Conservation (phyloP, 2,113 vertebrate species). For the Phocoena phocoena region DNA sequence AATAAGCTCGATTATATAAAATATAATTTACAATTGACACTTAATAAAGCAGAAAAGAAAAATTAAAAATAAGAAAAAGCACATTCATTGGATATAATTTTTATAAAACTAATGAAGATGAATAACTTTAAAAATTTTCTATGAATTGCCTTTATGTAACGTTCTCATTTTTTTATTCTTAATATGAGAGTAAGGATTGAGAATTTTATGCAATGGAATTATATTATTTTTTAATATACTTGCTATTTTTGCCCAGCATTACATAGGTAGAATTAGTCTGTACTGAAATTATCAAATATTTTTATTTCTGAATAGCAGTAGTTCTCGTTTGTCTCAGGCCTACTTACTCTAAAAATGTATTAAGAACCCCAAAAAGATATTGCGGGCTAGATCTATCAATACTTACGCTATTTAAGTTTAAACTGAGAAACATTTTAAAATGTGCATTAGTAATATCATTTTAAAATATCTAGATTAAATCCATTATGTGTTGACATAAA, state of each 20-base stretch:
- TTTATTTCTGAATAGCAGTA: not conserved
- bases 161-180: not conserved
- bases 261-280: not conserved
- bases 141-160: not conserved
- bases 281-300: not conserved
- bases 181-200: not conserved
- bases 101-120: not conserved
- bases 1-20: not conserved
- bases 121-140: not conserved
- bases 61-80: not conserved
- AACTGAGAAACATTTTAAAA: not conserved
- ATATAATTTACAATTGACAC: not conserved
- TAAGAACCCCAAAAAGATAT: not conserved
- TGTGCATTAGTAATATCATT: not conserved
- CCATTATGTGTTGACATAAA: not conserved
- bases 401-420: not conserved
- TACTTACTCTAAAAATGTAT: not conserved
- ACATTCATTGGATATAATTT: not conserved
- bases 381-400: not conserved
- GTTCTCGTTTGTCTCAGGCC: not conserved
- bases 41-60: not conserved
- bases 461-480: not conserved
- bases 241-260: not conserved
- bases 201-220: not conserved
- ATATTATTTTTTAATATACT: not conserved